Conservation (phyloP, 1,140 invertebrate species). For the Formica exsecta region DNA sequence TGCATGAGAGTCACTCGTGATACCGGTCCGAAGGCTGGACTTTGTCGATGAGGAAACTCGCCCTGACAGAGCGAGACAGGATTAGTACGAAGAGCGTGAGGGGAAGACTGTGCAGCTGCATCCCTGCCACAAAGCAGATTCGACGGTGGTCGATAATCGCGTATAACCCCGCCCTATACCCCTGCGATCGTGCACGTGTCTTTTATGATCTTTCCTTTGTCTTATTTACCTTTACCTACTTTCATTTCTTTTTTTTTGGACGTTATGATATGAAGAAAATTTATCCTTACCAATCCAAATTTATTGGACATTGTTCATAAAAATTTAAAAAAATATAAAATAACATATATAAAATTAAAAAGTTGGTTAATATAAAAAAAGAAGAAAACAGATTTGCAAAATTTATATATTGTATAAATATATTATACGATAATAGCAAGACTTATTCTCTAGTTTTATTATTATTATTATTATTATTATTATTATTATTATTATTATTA, state of each 20-base stretch:
- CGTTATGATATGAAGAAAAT: neutral
- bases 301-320: neutral
- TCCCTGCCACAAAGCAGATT: slow-evolving; percentile 63
- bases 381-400: neutral
- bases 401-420: neutral
- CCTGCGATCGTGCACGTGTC: slow-evolving; percentile 45
- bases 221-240: neutral
- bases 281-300: neutral
- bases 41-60: slow-evolving; percentile 57
- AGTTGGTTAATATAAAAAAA: neutral
- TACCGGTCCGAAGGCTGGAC: slow-evolving; percentile 49
- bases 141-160: slow-evolving; percentile 72
- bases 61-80: neutral
- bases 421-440: neutral
- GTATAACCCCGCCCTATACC: slow-evolving; percentile 49
- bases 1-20: slow-evolving; percentile 63
- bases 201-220: slow-evolving; percentile 2
- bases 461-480: too few species aligned
- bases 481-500: neutral
- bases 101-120: slow-evolving; percentile 70
- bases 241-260: neutral
- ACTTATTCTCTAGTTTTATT: neutral
- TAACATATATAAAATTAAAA: neutral
- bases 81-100: slow-evolving; percentile 14
- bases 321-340: neutral